Base-by-base conservation (phyloP, 2,888 invertebrate genomes). In the Harpalus rubripes region DNA sequence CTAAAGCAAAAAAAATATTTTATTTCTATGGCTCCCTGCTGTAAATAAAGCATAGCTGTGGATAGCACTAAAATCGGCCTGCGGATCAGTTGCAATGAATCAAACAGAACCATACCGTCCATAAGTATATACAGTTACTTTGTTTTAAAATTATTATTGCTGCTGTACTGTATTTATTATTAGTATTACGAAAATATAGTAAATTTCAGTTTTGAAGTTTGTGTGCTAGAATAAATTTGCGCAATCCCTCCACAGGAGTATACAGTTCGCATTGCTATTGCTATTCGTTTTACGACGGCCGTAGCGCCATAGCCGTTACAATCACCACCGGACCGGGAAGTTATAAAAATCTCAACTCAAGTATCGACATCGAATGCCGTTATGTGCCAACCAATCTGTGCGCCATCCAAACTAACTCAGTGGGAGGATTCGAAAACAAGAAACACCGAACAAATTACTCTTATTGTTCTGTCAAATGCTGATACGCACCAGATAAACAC, bases 281-380 rank as follows among this genome's bases (percentile, higher is more conserved):
- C 41, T 74, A 44, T 68, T 16, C 44, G 44, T 74, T 68, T 74
- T 74, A 44, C 44, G 44, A 44, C 18, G 44, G 44, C 68, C 68
- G 68, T 39, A 12, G 18, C 44, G 44, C 68, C 68, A 41, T 39
- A 12, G 18, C 44, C 72, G 72, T 74, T 74, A 74, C 72, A 74
- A 74, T 74, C 72, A 74, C 72, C 68, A 44, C 44, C 41, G 72
- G 72, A 44, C 72, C 12, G 72, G 72, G 72, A 74, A 74, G 72
- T 74, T 74, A 18, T 74, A 74, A 74, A 74, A 74, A 74, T 74
- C 72, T 74, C 44, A 74, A 44, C 41, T 74, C 44, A 8, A 52
- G 44, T 52, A 52, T 52, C 44, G 44, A 52, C 44, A 74, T 74
- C 44, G 72, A 74, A 44, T 15, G 44, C 44, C 52, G 72, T 44